Percentiles rank a stretch among this genome's conserved stretches.
Evolutionary conservation across 2,797 vertebrate species (phyloP).

Genomic region (Platyrinchus mystaceus): DNA sequence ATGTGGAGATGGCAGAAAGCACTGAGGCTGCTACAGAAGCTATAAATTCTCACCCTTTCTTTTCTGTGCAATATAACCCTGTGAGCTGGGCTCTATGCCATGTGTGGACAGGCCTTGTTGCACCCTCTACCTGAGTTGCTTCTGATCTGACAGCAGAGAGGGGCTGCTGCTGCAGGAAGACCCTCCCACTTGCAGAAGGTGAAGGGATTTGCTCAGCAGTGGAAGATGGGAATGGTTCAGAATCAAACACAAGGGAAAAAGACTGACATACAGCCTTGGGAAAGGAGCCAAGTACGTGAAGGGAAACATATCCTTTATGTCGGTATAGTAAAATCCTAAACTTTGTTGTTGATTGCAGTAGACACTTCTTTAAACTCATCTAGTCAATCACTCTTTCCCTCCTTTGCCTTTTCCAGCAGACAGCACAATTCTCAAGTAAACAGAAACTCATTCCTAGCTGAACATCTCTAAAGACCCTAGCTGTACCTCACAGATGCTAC

Average conservation of each 20-base stretch:
- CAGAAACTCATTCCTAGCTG: neutral
- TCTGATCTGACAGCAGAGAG: neutral
- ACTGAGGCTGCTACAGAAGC: neutral
- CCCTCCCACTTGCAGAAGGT: neutral
- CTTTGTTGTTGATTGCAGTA: slow-evolving; percentile 16
- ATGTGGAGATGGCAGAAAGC: neutral
- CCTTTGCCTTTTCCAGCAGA: neutral
- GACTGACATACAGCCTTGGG: slow-evolving; percentile 9
- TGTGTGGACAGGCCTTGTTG: neutral
- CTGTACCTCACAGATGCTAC: neutral
- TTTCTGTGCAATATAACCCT: neutral
- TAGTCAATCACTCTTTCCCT: slow-evolving; percentile 25
- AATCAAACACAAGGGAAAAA: neutral
- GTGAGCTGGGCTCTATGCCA: neutral
- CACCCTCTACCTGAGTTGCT: neutral
- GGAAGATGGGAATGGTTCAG: neutral
- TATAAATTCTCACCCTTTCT: neutral
- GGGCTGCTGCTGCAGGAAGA: neutral
- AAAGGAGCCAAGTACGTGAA: slow-evolving; percentile 11
- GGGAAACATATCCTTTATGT: slow-evolving; percentile 9
- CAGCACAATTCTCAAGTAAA: neutral
- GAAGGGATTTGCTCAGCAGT: neutral
- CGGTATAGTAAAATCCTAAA: slow-evolving; percentile 4
- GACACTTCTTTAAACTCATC: slow-evolving; percentile 10
- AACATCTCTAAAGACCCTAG: neutral